These are phyloP conservation scores for Heterotis niloticus DNA, from an alignment of 2,113 vertebrate species.

Conservation along the genomic window DNA sequence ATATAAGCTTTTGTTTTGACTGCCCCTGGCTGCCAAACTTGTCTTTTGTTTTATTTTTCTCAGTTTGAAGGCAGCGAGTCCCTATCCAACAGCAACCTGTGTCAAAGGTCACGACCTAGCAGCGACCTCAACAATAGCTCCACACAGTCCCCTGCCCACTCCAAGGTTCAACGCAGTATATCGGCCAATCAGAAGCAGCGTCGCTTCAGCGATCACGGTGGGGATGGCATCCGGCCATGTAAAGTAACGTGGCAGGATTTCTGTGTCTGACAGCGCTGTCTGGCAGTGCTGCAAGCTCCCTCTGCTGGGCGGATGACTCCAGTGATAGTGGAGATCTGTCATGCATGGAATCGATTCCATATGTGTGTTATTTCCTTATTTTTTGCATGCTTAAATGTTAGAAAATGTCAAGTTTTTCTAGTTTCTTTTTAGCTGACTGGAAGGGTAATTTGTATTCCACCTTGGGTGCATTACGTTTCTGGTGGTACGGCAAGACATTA, in stretches of 20 bases:
- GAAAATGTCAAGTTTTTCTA: neutral
- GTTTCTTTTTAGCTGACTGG: neutral
- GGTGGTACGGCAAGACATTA: neutral
- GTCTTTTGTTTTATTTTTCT: neutral
- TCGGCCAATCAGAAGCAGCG: conserved; percentile 97
- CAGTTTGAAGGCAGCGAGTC: conserved; percentile 93
- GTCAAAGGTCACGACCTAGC: conserved; percentile 86
- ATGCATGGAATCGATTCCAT: neutral
- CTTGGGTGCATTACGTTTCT: neutral
- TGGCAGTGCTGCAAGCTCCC: conserved; percentile 49
- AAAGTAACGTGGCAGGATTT: conserved; percentile 53
- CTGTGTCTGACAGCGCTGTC: conserved; percentile 60
- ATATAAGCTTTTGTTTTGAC: neutral
- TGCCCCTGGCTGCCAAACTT: neutral
- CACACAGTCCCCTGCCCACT: conserved; percentile 87
- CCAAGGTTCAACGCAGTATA: conserved; percentile 94
- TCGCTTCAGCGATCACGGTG: conserved; percentile 96
- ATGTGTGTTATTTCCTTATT: neutral
- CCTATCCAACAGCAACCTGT: conserved; percentile 78
- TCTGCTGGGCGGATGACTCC: conserved; percentile 52
- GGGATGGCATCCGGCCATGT: conserved; percentile 65
- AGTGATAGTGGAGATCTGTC: neutral
- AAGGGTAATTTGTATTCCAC: neutral
- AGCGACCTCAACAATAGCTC: conserved; percentile 96
- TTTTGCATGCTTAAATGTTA: neutral